Evolutionary conservation across 2,113 vertebrate genomes (phyloP), one percentile per base, ranked within the genome.

Genomic region (Gavialis gangeticus): DNA sequence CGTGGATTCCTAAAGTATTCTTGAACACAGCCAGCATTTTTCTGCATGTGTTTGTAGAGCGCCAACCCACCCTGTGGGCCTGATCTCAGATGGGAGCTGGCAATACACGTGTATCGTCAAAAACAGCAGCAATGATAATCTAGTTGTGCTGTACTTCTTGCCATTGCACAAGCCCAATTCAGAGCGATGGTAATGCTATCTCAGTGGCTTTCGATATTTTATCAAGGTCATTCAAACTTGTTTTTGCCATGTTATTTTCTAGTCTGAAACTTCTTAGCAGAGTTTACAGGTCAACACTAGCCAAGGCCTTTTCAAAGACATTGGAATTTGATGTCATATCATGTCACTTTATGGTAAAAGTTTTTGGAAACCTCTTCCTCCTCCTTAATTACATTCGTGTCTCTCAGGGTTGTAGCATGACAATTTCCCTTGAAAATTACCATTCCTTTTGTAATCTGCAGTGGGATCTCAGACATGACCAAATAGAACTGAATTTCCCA

Each of bases 261-360:
- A 1, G 12, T 46, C 55, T 1, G 4, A 46, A 75, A 60, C 27
- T 34, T 63, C 9, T 27, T 24, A 88, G 55, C 75, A 86, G 78
- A 57, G 66, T 24, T 84, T 79, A 64, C 14, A 69, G 66, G 24
- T 80, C 81, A n/a, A 58, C 73, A 75, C 37, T 79, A 90, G 28
- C 46, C 60, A 57, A 30, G 57, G 28, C 4, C 83, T 77, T 67
- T 62, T 59, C 57, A 22, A 30, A 34, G 59, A 58, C 81, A 66
- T 0, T 46, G 19, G 30, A 37, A 0, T 58, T 88, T 81, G 56
- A 56, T 62, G 57, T 55, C 1, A 0, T 37, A 57, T 18, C 58
- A 27, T 1, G 28, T 15, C 37, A 37, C 30, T 71, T 71, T 71
- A 34, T 71, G 67, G 13, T 6, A 71, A 6, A 71, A 24, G 37